phyloP scores from a whole-genome alignment of 2,888 invertebrate genomes.

The Anodontia alba region DNA sequence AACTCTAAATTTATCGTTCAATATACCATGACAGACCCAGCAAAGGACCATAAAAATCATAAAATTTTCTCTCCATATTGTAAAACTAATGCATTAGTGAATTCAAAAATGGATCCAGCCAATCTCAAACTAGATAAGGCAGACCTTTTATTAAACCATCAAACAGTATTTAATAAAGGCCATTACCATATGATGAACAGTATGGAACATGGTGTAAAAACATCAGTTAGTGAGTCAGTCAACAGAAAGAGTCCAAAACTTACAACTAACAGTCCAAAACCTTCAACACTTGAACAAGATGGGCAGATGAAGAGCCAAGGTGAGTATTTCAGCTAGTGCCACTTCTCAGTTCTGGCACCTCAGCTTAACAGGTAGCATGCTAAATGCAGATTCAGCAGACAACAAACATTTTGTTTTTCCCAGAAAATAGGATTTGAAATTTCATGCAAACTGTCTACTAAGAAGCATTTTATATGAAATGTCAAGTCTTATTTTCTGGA shows the following conservation, averaged over 20 bases:
- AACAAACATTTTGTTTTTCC: no score
- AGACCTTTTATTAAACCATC: not conserved
- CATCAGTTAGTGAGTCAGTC: constrained; percentile 28
- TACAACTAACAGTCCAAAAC: constrained; percentile 21
- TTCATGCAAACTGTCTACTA: no score
- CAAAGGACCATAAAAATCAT: constrained; percentile 47
- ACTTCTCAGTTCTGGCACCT: no score
- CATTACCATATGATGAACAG: constrained; percentile 28
- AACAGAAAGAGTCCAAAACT: constrained; percentile 61
- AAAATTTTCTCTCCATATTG: constrained; percentile 47
- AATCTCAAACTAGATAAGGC: constrained; percentile 50
- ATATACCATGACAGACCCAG: constrained; percentile 57
- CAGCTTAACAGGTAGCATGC: constrained; percentile 54
- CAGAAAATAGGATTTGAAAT: no score
- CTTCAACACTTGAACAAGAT: not conserved
- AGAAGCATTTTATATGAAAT: no score
- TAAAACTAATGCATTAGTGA: constrained; percentile 32
- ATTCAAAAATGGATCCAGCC: constrained; percentile 40
- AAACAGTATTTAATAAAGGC: not conserved
- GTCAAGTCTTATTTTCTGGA: no score
- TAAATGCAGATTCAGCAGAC: no score
- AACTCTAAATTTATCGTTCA: constrained; percentile 72
- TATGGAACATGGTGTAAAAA: constrained; percentile 34
- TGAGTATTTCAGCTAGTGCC: not conserved
- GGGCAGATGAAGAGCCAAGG: not conserved